Evolutionary conservation across 2,888 invertebrate species (phyloP).

Genomic region (Diabrotica balteata): DNA sequence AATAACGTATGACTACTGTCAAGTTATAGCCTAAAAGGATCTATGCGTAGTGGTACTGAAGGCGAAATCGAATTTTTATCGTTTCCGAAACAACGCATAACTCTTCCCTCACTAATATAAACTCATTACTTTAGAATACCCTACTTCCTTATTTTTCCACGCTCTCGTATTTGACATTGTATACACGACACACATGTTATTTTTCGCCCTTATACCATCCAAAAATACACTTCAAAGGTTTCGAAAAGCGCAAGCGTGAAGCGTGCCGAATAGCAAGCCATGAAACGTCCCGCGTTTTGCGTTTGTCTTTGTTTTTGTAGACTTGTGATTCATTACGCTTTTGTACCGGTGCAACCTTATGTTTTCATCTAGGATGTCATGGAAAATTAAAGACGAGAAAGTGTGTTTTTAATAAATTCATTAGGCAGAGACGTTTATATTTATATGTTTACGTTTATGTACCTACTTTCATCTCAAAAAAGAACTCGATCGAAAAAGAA

Average conservation of each 20-base stretch:
- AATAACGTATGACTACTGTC: too few relatives aligned
- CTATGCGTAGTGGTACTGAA: too few relatives aligned
- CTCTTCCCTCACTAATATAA: neutral
- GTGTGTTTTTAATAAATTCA: slow-evolving; percentile 18
- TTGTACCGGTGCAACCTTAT: slow-evolving; percentile 20
- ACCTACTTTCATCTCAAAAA: neutral
- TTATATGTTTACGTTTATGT: neutral
- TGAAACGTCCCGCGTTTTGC: slow-evolving; percentile 15
- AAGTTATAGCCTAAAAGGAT: too few relatives aligned
- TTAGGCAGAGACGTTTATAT: slow-evolving; percentile 13
- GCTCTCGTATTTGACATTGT: slow-evolving; percentile 12
- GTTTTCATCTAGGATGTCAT: slow-evolving; percentile 26
- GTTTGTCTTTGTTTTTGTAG: slow-evolving; percentile 20
- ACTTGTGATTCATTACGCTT: slow-evolving; percentile 18
- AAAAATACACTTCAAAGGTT: slow-evolving; percentile 27
- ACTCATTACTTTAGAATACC: slow-evolving; percentile 1
- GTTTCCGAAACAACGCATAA: neutral
- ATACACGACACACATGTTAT: slow-evolving; percentile 9
- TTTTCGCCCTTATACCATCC: slow-evolving; percentile 9
- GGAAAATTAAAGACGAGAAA: slow-evolving; percentile 20
- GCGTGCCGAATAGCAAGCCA: slow-evolving; percentile 23
- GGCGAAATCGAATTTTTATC: too few relatives aligned
- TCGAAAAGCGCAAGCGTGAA: slow-evolving; percentile 24
- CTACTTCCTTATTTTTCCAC: slow-evolving; percentile 4
- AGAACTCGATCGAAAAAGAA: too few relatives aligned